phyloP scores from a whole-genome alignment of 2,888 invertebrate genomes.

The Epirrhoe alternata region DNA sequence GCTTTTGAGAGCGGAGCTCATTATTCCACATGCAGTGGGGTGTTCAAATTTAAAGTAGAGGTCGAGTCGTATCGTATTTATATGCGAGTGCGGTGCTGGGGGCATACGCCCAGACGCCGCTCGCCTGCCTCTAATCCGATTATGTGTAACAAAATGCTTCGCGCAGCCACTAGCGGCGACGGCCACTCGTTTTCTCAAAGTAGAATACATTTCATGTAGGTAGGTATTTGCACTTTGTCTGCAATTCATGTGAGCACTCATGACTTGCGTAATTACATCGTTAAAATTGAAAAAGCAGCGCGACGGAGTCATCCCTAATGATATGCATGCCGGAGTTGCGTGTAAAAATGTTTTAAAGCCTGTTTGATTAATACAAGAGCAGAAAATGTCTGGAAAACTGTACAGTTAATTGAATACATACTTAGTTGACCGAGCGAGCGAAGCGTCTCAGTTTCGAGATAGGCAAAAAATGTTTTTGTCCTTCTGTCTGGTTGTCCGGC shows the following conservation, averaged over 20 bases:
- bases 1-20: slow-evolving; percentile 43
- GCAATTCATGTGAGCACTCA: slow-evolving; percentile 49
- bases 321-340: slow-evolving; percentile 35
- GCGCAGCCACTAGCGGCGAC: slow-evolving; percentile 60
- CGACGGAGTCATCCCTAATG: slow-evolving; percentile 41
- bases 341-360: slow-evolving; percentile 37
- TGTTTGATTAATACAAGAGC: slow-evolving; percentile 28
- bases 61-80: slow-evolving; percentile 63
- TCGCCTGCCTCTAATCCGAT: slow-evolving; percentile 73
- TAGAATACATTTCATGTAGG: slow-evolving; percentile 40
- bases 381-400: slow-evolving; percentile 27
- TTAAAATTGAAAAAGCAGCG: slow-evolving; percentile 48
- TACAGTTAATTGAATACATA: slow-evolving; percentile 24
- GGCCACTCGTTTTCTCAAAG: slow-evolving; percentile 56
- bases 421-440: slow-evolving; percentile 2
- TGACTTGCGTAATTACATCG: slow-evolving; percentile 50
- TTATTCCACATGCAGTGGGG: slow-evolving; percentile 51
- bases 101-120: slow-evolving; percentile 70
- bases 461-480: too few relatives aligned
- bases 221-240: slow-evolving; percentile 48
- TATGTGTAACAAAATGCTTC: slow-evolving; percentile 81
- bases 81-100: slow-evolving; percentile 68
- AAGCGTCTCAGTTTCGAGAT: too few relatives aligned
- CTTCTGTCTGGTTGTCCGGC: too few relatives aligned
- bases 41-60: slow-evolving; percentile 60